A percentile compares a stretch with the other conserved stretches of the same genome.
These are phyloP conservation scores for Anomalospiza imberbis DNA, from an alignment of 2,797 vertebrate species.

Conservation along the genomic window DNA sequence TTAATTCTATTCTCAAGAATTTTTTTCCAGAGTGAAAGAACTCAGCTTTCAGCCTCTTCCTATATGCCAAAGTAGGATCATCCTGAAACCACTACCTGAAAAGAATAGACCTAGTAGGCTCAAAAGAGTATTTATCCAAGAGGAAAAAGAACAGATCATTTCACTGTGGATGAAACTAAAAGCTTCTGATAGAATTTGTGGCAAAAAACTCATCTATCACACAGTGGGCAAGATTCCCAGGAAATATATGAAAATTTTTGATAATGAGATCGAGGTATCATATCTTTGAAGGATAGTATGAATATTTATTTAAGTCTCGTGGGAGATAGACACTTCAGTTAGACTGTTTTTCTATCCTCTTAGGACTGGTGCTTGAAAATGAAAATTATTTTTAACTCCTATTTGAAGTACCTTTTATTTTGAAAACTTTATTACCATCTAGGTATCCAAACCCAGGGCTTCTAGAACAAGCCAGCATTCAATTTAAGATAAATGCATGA, in stretches of 20 bases:
- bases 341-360: not conserved
- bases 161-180: not conserved
- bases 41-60: not conserved
- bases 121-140: not conserved
- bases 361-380: not conserved
- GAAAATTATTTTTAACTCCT: not conserved
- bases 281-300: conserved; percentile 17
- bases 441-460: not conserved
- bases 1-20: not conserved
- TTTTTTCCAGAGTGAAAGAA: not conserved
- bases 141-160: not conserved
- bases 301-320: conserved; percentile 11
- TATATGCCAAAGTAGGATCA: not conserved
- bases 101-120: not conserved
- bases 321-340: conserved; percentile 10
- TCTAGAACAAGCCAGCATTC: not conserved
- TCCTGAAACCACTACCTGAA: not conserved
- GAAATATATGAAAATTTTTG: not conserved
- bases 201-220: not conserved
- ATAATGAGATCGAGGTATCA: not conserved
- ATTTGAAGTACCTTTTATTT: not conserved
- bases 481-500: not conserved
- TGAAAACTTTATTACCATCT: not conserved
- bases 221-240: conserved; percentile 7
- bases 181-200: not conserved